Conservation (phyloP, 2,113 vertebrate genomes). For the Phylloscopus trochilus region DNA sequence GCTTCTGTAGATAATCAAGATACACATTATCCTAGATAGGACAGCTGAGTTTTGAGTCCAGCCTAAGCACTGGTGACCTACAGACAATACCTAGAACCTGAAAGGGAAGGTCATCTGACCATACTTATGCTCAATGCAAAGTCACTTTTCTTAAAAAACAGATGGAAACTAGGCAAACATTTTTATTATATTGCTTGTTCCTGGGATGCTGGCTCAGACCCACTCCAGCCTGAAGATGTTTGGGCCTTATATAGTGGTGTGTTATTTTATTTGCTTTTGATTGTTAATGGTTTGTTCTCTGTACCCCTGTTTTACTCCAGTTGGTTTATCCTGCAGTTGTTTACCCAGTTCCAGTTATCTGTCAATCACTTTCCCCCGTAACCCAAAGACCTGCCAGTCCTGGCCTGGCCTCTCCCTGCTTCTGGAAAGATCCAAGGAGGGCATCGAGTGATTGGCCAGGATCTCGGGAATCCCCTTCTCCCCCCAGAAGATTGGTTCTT, state of each 20-base stretch:
- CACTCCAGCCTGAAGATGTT: not conserved
- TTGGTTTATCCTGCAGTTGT: no score
- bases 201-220: not conserved
- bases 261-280: no score
- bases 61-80: not conserved
- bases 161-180: not conserved
- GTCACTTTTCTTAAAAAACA: not conserved
- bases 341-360: no score
- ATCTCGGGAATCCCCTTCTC: no score
- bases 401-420: no score
- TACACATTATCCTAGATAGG: not conserved
- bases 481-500: no score
- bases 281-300: no score
- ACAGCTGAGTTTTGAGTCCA: not conserved
- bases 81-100: not conserved
- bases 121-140: not conserved
- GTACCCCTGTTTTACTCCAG: no score
- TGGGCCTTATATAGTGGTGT: not conserved
- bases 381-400: no score
- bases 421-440: no score
- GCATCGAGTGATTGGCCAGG: no score
- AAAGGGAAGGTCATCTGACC: not conserved
- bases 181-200: not conserved
- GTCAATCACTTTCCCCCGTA: no score
- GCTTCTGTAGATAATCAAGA: not conserved